These are phyloP conservation scores for Elaphurus davidianus DNA, from an alignment of 2,113 vertebrate genomes.

Conservation along the genomic window DNA sequence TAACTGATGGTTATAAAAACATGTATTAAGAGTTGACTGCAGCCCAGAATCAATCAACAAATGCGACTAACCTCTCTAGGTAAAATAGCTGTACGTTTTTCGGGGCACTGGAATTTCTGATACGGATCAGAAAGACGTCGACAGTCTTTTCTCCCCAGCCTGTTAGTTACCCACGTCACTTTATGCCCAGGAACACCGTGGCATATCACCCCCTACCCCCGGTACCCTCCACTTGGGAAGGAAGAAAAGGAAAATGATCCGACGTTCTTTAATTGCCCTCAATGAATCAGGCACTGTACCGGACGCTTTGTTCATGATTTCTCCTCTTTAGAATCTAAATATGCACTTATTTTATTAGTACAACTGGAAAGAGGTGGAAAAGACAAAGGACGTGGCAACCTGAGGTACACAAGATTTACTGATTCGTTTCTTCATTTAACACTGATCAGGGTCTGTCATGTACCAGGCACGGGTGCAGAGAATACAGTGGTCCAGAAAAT, in stretches of 20 bases:
- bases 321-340: background rate
- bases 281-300: background rate
- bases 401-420: background rate
- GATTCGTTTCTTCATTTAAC: background rate
- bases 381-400: background rate
- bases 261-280: background rate
- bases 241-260: background rate
- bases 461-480: background rate
- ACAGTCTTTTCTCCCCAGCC: background rate
- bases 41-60: conserved; percentile 17
- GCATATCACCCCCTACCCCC: too few relatives aligned
- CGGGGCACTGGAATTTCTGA: background rate
- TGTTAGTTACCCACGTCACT: background rate
- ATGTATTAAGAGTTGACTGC: conserved; percentile 33
- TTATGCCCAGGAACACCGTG: background rate
- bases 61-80: background rate
- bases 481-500: background rate
- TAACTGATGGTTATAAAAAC: conserved; percentile 30
- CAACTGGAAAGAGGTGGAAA: background rate
- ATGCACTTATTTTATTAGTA: background rate
- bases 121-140: background rate
- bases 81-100: background rate
- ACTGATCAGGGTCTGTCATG: background rate
- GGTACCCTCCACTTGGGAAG: background rate
- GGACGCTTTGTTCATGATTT: background rate